phyloP scores from a whole-genome alignment of 2,888 invertebrate genomes.

The Drosophila imparisetae region DNA sequence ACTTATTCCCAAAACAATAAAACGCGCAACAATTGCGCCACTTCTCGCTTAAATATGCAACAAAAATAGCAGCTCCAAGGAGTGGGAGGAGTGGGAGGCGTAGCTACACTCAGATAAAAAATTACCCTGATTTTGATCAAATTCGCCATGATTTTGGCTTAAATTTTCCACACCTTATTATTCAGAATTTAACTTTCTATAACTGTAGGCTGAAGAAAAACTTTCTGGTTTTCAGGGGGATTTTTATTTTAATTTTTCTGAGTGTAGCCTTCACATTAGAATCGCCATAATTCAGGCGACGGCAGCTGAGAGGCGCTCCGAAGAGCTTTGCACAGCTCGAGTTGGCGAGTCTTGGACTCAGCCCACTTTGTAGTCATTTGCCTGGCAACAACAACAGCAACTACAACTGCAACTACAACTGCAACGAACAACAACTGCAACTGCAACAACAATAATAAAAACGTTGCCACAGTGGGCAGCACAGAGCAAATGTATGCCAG shows the following conservation, averaged over 20 bases:
- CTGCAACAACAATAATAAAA: constrained; percentile 24
- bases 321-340: constrained; percentile 22
- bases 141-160: not conserved
- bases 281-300: constrained; percentile 73
- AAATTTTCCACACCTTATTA: not conserved
- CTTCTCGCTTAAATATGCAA: constrained; percentile 74
- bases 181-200: not conserved
- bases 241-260: not conserved
- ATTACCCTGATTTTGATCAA: not conserved
- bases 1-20: constrained; percentile 79
- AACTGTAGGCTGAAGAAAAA: not conserved
- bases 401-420: constrained; percentile 25
- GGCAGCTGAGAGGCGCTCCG: constrained; percentile 50
- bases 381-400: constrained; percentile 51
- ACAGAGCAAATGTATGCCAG: constrained; percentile 73
- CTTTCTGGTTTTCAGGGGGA: not conserved
- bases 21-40: constrained; percentile 78
- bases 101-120: constrained; percentile 22
- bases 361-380: constrained; percentile 81
- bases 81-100: constrained; percentile 12
- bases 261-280: constrained; percentile 63
- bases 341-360: constrained; percentile 50
- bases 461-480: constrained; percentile 59
- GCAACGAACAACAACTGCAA: constrained; percentile 20
- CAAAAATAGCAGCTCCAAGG: constrained; percentile 36